Conservation (phyloP, 1,140 invertebrate species). For the Rhagoletis zephyria region DNA sequence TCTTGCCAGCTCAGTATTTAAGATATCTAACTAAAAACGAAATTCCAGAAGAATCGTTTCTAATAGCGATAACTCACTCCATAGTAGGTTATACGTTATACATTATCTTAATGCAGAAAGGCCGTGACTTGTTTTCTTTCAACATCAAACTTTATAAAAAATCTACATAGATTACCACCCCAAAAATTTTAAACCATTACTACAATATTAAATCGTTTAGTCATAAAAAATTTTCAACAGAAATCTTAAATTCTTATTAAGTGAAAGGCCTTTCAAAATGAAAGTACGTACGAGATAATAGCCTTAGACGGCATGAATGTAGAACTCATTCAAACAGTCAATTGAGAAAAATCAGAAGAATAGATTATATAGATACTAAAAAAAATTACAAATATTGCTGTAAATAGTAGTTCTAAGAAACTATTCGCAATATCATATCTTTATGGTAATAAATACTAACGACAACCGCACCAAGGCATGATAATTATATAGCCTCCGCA, state of each 20-base stretch:
- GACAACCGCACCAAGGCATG: not conserved
- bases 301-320: too few species aligned
- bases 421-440: not conserved
- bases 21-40: slow-evolving; percentile 21
- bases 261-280: too few species aligned
- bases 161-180: too few species aligned
- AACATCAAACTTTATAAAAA: too few species aligned
- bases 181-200: too few species aligned
- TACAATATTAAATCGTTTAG: too few species aligned
- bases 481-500: not conserved
- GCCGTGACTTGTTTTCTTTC: not conserved
- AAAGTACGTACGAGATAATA: too few species aligned
- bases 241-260: too few species aligned
- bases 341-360: slow-evolving; percentile 1
- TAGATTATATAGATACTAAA: not conserved
- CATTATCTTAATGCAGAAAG: not conserved
- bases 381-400: not conserved
- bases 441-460: not conserved
- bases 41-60: slow-evolving; percentile 1
- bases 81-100: not conserved
- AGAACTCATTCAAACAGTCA: slow-evolving; percentile 2
- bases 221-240: too few species aligned
- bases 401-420: not conserved
- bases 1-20: slow-evolving; percentile 42
- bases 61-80: not conserved